Evolutionary conservation across 2,888 invertebrate species (phyloP).

Genomic region (Cloeon dipterum): DNA sequence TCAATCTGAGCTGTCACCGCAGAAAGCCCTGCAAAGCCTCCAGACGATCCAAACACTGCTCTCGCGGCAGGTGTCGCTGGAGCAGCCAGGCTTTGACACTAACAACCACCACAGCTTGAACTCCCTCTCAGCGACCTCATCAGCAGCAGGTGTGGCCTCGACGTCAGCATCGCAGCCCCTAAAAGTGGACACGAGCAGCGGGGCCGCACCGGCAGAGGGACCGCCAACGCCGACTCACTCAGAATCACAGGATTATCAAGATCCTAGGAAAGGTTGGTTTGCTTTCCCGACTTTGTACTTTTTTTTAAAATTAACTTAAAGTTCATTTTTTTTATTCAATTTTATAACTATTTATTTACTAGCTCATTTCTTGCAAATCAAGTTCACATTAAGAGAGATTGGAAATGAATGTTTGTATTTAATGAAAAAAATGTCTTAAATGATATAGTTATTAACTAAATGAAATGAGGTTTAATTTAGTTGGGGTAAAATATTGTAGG

Average conservation of each 20-base stretch:
- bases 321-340: too few species aligned
- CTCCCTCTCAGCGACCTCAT: not conserved
- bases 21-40: slow-evolving; percentile 29
- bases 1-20: slow-evolving; percentile 25
- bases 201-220: slow-evolving; percentile 24
- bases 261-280: slow-evolving; percentile 39
- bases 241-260: slow-evolving; percentile 26
- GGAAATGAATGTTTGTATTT: too few species aligned
- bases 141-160: not conserved
- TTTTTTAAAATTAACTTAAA: slow-evolving; percentile 4
- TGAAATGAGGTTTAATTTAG: too few species aligned
- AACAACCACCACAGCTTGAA: slow-evolving; percentile 2
- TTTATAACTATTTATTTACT: too few species aligned
- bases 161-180: slow-evolving; percentile 17
- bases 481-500: too few species aligned
- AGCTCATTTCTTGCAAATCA: too few species aligned
- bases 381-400: too few species aligned
- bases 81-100: slow-evolving; percentile 7
- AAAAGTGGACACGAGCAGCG: slow-evolving; percentile 23
- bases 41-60: slow-evolving; percentile 21
- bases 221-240: slow-evolving; percentile 61
- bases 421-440: too few species aligned
- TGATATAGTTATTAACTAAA: too few species aligned
- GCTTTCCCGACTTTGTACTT: not conserved
- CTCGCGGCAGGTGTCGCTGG: slow-evolving; percentile 12